These are phyloP conservation scores for Urocitellus parryii DNA, from an alignment of 2,113 vertebrate species.

Conservation along the genomic window DNA sequence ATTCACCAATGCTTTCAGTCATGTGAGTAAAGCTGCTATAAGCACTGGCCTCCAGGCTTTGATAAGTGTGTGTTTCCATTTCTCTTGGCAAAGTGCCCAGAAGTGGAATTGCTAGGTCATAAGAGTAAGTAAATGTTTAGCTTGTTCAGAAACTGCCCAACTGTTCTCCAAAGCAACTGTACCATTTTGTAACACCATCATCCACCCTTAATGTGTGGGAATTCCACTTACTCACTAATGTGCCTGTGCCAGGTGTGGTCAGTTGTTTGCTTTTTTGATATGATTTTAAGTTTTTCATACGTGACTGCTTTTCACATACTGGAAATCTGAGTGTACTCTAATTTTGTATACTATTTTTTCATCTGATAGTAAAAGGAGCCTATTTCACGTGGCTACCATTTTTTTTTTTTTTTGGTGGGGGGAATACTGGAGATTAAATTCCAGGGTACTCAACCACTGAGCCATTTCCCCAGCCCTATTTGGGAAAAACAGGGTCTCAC, in stretches of 20 bases:
- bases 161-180: neutral
- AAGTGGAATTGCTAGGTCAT: neutral
- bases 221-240: neutral
- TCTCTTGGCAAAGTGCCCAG: conserved; percentile 1
- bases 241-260: neutral
- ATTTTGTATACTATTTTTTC: neutral
- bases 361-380: neutral
- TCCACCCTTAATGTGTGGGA: neutral
- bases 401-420: accelerated
- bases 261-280: neutral
- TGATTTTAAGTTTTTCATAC: neutral
- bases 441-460: no score
- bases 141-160: neutral
- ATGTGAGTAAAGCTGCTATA: neutral
- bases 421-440: no score
- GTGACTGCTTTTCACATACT: neutral
- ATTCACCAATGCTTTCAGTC: neutral
- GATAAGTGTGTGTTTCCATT: neutral
- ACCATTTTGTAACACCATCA: neutral
- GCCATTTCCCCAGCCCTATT: no score
- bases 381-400: neutral
- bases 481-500: no score
- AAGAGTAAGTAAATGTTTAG: neutral
- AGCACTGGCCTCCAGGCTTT: neutral
- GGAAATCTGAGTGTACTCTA: neutral